Percentiles rank a stretch among this genome's conserved stretches.
Evolutionary conservation across 2,797 vertebrate species (phyloP).

Genomic region (Allobates femoralis): DNA sequence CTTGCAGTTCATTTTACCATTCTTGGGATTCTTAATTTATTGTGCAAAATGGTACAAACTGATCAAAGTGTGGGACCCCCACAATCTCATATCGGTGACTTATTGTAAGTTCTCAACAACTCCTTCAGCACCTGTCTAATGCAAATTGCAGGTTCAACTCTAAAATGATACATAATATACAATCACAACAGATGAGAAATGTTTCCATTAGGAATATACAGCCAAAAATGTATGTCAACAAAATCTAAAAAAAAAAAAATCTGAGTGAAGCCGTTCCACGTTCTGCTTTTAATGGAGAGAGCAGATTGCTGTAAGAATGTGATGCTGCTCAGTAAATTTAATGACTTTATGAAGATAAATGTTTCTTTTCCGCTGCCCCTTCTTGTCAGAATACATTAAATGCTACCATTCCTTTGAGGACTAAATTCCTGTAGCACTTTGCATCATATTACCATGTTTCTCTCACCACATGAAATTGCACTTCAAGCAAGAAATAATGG

Average conservation of each 20-base stretch:
- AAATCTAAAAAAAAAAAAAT: conserved; percentile 62
- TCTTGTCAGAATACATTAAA: conserved; percentile 85
- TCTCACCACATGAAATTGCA: conserved; percentile 81
- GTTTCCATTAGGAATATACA: not conserved
- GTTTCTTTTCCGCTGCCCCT: conserved; percentile 80
- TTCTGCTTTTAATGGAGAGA: conserved; percentile 80
- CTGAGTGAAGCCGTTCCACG: conserved; percentile 74
- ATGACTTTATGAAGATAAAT: conserved; percentile 87
- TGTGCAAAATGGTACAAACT: no score
- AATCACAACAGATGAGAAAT: not conserved
- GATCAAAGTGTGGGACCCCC: no score
- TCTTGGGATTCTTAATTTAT: no score
- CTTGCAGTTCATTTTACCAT: no score
- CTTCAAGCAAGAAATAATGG: conserved; percentile 84
- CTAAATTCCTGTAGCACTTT: conserved; percentile 81
- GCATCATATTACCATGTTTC: conserved; percentile 81
- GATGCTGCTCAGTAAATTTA: conserved; percentile 82
- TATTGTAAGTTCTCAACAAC: no score
- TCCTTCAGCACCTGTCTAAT: not conserved
- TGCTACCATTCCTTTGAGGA: conserved; percentile 80
- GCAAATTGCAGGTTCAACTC: not conserved
- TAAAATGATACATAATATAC: not conserved
- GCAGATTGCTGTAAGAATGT: conserved; percentile 78
- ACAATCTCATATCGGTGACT: no score
- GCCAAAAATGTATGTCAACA: conserved; percentile 42